These are phyloP conservation scores for Crocidura indochinensis DNA, from an alignment of 2,797 vertebrate genomes.

Conservation along the genomic window DNA sequence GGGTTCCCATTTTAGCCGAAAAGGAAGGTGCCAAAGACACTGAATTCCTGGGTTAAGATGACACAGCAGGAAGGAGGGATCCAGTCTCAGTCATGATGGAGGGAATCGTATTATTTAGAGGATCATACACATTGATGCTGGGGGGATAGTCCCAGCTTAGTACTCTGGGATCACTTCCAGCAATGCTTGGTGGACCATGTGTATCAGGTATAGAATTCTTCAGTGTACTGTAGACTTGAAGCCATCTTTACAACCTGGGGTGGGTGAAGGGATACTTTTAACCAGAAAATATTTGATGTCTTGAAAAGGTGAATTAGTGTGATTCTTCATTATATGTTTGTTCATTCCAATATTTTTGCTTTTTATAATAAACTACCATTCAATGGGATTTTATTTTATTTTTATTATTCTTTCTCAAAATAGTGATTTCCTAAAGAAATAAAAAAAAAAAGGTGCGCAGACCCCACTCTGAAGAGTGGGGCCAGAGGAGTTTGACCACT, in stretches of 20 bases:
- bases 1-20: neutral
- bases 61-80: neutral
- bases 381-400: neutral
- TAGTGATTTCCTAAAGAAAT: neutral
- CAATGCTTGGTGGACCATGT: no score
- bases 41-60: neutral
- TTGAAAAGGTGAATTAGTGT: neutral
- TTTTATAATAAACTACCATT: conserved; percentile 9
- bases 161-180: no score
- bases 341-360: conserved; percentile 2
- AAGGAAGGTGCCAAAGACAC: neutral
- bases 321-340: neutral
- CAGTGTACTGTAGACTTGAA: no score
- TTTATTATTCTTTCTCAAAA: conserved; percentile 14
- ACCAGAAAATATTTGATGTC: neutral
- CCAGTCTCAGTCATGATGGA: neutral
- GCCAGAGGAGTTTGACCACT: no score
- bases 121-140: no score
- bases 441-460: no score
- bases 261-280: neutral
- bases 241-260: neutral
- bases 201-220: no score
- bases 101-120: no score
- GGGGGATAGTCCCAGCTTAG: no score
- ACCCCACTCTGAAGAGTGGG: no score